phyloP scores from a whole-genome alignment of 2,113 vertebrate species.

The Brachirus orientalis region DNA sequence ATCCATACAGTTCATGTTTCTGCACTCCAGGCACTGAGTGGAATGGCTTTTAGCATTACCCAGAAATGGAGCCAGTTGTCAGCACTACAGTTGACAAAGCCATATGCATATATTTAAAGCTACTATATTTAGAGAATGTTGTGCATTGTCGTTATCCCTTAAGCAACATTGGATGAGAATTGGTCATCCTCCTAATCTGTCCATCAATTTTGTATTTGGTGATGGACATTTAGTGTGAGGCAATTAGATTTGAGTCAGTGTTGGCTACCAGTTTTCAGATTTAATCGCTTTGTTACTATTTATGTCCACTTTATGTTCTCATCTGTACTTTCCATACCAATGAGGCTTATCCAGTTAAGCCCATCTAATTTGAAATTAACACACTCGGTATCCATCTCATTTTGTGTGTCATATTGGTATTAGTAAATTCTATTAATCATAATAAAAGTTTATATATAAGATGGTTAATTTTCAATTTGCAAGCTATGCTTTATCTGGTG shows the following conservation, averaged over 20 bases:
- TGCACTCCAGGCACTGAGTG: constrained; percentile 25
- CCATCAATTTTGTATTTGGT: constrained; percentile 21
- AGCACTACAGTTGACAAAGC: constrained; percentile 51
- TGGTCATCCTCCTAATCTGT: constrained; percentile 29
- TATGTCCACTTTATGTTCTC: neutral
- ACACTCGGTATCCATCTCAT: neutral
- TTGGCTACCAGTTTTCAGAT: constrained; percentile 11
- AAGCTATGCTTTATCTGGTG: neutral
- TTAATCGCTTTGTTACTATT: constrained; percentile 22
- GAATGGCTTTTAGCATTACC: constrained; percentile 44
- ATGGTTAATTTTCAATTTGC: too few relatives aligned
- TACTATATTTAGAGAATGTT: constrained; percentile 76
- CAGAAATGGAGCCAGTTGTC: constrained; percentile 59
- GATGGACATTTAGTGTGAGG: neutral
- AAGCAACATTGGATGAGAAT: constrained; percentile 44
- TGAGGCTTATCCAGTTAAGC: constrained; percentile 11
- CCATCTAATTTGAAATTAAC: constrained; percentile 12
- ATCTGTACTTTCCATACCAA: neutral
- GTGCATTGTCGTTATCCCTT: constrained; percentile 56
- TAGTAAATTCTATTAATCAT: neutral
- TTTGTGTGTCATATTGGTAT: neutral
- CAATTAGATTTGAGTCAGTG: constrained; percentile 13
- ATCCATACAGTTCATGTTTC: constrained; percentile 25
- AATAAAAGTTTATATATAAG: too few relatives aligned
- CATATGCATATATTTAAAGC: constrained; percentile 53